Conservation (phyloP, 2,113 vertebrate genomes). For the Bos javanicus region DNA sequence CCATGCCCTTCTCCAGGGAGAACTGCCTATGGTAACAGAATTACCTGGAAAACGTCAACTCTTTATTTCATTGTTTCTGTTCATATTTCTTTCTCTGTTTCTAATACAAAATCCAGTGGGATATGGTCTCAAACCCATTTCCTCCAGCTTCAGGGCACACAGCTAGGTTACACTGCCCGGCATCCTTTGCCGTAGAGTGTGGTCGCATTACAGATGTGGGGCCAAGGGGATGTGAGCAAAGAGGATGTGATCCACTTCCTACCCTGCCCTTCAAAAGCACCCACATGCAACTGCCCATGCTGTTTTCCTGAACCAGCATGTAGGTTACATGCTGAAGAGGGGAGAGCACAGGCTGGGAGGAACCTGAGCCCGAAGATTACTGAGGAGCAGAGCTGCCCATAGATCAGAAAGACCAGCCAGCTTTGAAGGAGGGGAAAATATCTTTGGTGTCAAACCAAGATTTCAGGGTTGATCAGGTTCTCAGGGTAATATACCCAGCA, state of each 20-base stretch:
- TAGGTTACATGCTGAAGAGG: not conserved
- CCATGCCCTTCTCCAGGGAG: not conserved
- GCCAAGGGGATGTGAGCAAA: not conserved
- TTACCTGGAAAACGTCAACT: not conserved
- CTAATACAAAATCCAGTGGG: not conserved
- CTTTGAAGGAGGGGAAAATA: not conserved
- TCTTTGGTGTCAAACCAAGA: not conserved
- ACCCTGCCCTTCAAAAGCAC: not conserved
- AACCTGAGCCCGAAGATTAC: not conserved
- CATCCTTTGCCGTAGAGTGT: not conserved
- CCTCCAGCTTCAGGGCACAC: not conserved
- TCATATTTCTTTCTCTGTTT: not conserved
- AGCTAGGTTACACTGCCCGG: not conserved
- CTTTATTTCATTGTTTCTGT: not conserved
- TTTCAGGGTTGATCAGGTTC: not conserved
- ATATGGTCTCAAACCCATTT: not conserved
- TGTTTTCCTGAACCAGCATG: not conserved
- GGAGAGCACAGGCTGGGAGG: not conserved
- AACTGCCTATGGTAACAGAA: not conserved
- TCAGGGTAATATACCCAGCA: not conserved
- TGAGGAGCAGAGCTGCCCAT: not conserved
- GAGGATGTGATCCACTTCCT: not conserved
- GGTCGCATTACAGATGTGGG: not conserved
- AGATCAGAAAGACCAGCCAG: not conserved
- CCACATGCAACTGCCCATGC: not conserved